phyloP scores from a whole-genome alignment of 2,888 invertebrate genomes.

The Ochropleura leucogaster region DNA sequence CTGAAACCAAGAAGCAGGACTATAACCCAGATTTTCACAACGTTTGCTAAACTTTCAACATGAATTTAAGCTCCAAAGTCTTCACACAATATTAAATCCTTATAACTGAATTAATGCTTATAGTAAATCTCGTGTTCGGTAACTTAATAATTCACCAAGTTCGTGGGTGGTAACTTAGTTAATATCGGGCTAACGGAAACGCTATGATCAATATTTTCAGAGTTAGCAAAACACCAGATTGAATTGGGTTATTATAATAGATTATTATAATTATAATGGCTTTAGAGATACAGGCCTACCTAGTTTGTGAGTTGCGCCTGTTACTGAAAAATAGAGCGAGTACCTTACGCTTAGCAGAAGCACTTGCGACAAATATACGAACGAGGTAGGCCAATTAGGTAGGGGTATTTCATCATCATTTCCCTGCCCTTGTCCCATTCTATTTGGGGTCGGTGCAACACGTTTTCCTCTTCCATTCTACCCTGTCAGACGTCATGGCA shows the following conservation, averaged over 20 bases:
- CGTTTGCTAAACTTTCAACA: not conserved
- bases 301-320: too few relatives aligned
- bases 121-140: not conserved
- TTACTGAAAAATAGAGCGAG: too few relatives aligned
- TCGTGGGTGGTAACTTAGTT: constrained; percentile 16
- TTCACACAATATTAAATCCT: constrained; percentile 7
- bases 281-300: too few relatives aligned
- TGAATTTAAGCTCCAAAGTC: not conserved
- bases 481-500: too few relatives aligned
- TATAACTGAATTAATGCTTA: constrained; percentile 7
- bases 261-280: too few relatives aligned
- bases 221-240: too few relatives aligned
- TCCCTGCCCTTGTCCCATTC: not conserved
- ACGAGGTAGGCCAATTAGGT: too few relatives aligned
- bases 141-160: constrained; percentile 22
- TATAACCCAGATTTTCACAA: not conserved
- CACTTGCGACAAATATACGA: too few relatives aligned
- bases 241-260: too few relatives aligned
- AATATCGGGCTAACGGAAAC: constrained; percentile 4
- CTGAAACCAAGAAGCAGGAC: not conserved
- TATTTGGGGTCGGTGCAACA: not conserved
- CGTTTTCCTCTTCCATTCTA: not conserved
- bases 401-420: not conserved
- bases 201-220: constrained; percentile 3
- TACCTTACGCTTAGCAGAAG: too few relatives aligned